Percentiles rank a stretch among this genome's conserved stretches.
These are phyloP conservation scores for Trichonephila inaurata DNA, from an alignment of 1,140 invertebrate genomes.

Conservation along the genomic window DNA sequence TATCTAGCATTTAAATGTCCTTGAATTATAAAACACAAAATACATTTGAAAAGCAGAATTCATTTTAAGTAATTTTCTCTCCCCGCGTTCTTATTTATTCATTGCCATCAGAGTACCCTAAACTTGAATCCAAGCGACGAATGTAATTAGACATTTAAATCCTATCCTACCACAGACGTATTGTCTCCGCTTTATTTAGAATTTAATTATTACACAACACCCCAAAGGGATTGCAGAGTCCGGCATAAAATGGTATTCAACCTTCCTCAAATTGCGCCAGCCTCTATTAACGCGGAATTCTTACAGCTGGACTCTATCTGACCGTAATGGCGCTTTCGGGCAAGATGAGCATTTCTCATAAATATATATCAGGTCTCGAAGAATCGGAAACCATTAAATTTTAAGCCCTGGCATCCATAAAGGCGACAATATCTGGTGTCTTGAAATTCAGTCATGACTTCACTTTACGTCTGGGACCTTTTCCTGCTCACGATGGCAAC, in stretches of 20 bases:
- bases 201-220: neutral
- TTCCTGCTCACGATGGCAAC: neutral
- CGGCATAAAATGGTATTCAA: neutral
- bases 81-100: neutral
- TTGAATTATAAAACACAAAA: neutral
- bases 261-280: neutral
- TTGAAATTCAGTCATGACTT: constrained; percentile 7
- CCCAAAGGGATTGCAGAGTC: neutral
- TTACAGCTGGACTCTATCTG: neutral
- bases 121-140: neutral
- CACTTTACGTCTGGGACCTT: neutral
- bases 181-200: neutral
- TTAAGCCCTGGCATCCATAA: neutral
- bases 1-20: too few relatives aligned
- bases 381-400: constrained; percentile 38
- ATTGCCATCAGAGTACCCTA: neutral
- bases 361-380: constrained; percentile 10
- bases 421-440: neutral
- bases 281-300: neutral
- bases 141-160: neutral
- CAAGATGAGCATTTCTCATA: neutral
- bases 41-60: neutral
- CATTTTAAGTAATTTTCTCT: neutral
- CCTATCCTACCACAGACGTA: neutral
- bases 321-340: neutral